Conservation (phyloP, 1,140 invertebrate species). For the Drosophila kikkawai region DNA sequence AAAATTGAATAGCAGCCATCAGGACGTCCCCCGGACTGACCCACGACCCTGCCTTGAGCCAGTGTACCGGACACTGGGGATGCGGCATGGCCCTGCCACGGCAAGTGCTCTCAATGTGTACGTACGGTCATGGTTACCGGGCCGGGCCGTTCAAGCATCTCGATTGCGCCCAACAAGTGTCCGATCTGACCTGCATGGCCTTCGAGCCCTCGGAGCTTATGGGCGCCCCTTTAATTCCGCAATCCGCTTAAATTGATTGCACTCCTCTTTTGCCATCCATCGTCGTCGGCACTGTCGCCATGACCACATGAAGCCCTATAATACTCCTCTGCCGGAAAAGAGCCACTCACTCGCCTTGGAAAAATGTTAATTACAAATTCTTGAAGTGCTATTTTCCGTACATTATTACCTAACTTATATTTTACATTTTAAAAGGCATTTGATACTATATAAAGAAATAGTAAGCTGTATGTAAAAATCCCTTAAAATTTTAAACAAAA, state of each 20-base stretch:
- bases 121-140: conserved; percentile 24
- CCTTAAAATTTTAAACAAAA: background rate
- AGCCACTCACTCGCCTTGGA: conserved; percentile 7
- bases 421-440: too few species aligned
- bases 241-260: conserved; percentile 78
- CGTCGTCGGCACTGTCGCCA: conserved; percentile 12
- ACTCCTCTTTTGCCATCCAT: conserved; percentile 23
- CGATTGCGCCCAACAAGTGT: conserved; percentile 48
- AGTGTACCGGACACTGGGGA: conserved; percentile 12
- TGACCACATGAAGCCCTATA: conserved; percentile 38
- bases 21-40: conserved; percentile 23
- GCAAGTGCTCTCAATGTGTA: conserved; percentile 1
- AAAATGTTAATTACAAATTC: conserved; percentile 79
- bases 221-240: conserved; percentile 37
- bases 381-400: conserved; percentile 12
- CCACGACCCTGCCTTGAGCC: background rate
- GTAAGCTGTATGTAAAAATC: too few species aligned
- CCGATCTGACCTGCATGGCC: conserved; percentile 23
- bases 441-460: background rate
- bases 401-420: too few species aligned
- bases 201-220: conserved; percentile 14
- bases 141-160: conserved; percentile 7
- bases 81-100: conserved; percentile 29
- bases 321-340: conserved; percentile 7
- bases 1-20: conserved; percentile 70